Conservation (phyloP, 2,888 invertebrate species). For the Euphydryas editha region DNA sequence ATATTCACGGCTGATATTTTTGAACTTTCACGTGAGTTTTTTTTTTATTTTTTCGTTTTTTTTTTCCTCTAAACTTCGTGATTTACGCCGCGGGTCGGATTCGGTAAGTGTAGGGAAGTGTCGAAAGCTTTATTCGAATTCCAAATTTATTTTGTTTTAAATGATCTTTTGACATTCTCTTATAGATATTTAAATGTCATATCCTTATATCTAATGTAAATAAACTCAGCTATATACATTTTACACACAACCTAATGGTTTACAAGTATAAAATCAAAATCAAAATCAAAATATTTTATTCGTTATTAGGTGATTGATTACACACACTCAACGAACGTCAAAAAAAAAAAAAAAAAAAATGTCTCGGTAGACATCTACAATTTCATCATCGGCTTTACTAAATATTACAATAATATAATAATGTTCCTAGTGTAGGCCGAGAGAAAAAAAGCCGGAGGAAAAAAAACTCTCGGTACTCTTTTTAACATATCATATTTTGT, state of each 20-base stretch:
- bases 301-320: no score
- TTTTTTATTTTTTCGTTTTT: conserved; percentile 71
- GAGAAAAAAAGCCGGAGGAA: no score
- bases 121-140: conserved; percentile 76
- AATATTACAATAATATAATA: no score
- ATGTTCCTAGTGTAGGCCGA: no score
- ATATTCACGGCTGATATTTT: conserved; percentile 81
- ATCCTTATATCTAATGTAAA: conserved; percentile 8
- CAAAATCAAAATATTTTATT: no score
- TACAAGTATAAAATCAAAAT: no score
- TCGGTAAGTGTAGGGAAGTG: conserved; percentile 70
- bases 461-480: no score
- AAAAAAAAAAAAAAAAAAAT: no score
- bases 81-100: conserved; percentile 76
- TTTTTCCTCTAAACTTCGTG: conserved; percentile 76
- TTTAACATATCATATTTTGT: no score
- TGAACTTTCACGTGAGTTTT: conserved; percentile 81
- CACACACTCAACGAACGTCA: no score
- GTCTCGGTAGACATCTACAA: no score
- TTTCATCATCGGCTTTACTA: no score
- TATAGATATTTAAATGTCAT: conserved; percentile 32
- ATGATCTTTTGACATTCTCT: conserved; percentile 62
- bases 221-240: neutral
- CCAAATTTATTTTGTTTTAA: conserved; percentile 76
- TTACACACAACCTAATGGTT: neutral